Percentiles rank a stretch among this genome's conserved stretches.
Evolutionary conservation across 2,888 invertebrate genomes (phyloP).

Genomic region (Sarcophaga variegata): DNA sequence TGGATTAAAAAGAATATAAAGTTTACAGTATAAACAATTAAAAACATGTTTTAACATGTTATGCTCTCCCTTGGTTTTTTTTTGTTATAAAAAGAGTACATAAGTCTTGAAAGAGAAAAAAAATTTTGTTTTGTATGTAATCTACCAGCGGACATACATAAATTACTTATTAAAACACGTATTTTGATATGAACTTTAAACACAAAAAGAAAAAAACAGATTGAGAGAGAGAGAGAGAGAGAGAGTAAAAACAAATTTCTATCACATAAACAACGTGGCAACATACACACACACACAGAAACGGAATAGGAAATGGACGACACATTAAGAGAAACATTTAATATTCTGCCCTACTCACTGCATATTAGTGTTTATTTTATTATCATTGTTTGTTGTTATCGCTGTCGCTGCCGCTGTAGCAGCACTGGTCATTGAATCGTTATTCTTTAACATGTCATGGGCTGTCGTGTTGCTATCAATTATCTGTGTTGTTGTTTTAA

Average conservation of each 20-base stretch:
- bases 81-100: not conserved
- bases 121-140: no score
- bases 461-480: constrained; percentile 67
- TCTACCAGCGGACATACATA: not conserved
- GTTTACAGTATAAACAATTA: constrained; percentile 25
- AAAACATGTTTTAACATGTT: constrained; percentile 40
- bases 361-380: constrained; percentile 38
- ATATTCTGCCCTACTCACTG: constrained; percentile 62
- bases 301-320: constrained; percentile 32
- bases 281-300: constrained; percentile 37
- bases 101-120: no score
- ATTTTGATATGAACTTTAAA: no score
- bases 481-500: constrained; percentile 30
- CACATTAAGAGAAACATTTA: constrained; percentile 32
- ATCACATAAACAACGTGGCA: not conserved
- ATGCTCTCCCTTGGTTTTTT: not conserved
- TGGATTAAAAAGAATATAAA: not conserved
- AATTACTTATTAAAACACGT: not conserved
- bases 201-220: not conserved
- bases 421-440: constrained; percentile 45
- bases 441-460: constrained; percentile 69
- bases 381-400: constrained; percentile 25
- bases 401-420: not conserved
- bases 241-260: not conserved
- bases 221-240: not conserved